Percentiles rank a stretch among this genome's conserved stretches.
phyloP scores from a whole-genome alignment of 2,888 invertebrate genomes.

The Nudaria mundana region DNA sequence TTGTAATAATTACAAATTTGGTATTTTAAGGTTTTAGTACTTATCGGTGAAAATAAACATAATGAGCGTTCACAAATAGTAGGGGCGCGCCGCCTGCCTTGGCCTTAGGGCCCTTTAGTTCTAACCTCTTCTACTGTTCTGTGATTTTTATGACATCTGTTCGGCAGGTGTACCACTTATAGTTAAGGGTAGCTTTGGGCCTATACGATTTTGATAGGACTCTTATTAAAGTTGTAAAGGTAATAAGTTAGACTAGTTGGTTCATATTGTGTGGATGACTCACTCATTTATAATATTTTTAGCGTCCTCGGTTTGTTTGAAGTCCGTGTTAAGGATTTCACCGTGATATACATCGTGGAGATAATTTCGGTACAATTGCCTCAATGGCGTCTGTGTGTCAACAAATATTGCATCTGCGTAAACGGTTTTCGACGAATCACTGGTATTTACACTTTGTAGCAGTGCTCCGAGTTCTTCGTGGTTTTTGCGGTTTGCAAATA shows the following conservation, averaged over 20 bases:
- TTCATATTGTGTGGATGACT: slow-evolving; percentile 35
- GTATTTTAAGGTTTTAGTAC: too few relatives aligned
- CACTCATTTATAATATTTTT: slow-evolving; percentile 77
- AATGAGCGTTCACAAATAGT: too few relatives aligned
- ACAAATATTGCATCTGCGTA: slow-evolving; percentile 83
- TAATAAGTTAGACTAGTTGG: too few relatives aligned
- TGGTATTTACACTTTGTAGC: slow-evolving; percentile 52
- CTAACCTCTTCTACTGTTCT: too few relatives aligned
- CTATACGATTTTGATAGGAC: too few relatives aligned
- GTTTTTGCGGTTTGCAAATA: slow-evolving; percentile 47
- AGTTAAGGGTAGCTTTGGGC: too few relatives aligned
- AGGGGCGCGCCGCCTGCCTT: too few relatives aligned
- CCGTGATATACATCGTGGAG: slow-evolving; percentile 80
- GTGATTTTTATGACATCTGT: too few relatives aligned
- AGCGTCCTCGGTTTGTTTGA: slow-evolving; percentile 53
- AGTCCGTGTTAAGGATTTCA: slow-evolving; percentile 80
- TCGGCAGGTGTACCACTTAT: too few relatives aligned
- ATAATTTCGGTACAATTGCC: slow-evolving; percentile 75
- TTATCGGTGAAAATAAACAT: too few relatives aligned
- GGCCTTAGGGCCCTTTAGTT: too few relatives aligned
- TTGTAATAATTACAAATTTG: too few relatives aligned
- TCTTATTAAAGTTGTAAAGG: neutral
- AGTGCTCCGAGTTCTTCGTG: slow-evolving; percentile 80
- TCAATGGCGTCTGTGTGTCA: slow-evolving; percentile 76
- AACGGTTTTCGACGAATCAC: slow-evolving; percentile 50